Evolutionary conservation across 2,797 vertebrate species (phyloP).

Genomic region (Leptatherina wallacei): DNA sequence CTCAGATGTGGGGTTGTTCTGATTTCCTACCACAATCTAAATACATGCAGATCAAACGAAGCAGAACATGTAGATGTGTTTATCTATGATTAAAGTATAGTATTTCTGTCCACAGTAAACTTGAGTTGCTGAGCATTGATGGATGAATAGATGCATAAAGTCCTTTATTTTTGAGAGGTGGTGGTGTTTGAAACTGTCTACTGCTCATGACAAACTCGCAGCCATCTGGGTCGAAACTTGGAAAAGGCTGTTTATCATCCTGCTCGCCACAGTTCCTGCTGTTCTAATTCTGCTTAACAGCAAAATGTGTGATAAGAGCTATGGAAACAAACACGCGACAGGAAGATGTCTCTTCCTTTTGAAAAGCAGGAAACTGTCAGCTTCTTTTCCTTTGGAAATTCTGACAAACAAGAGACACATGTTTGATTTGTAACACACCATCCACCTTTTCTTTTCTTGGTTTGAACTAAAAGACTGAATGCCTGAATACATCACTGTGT

Average conservation of each 20-base stretch:
- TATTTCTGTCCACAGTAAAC: neutral
- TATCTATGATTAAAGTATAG: neutral
- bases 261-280: slow-evolving; percentile 62
- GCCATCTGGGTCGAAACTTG: slow-evolving; percentile 77
- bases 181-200: slow-evolving; percentile 43
- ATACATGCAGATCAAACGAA: slow-evolving; percentile 4
- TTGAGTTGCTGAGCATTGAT: neutral
- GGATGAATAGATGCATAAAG: slow-evolving; percentile 3
- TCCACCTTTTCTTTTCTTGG: slow-evolving; percentile 3
- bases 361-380: slow-evolving; percentile 35
- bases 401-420: slow-evolving; percentile 18
- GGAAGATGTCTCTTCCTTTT: slow-evolving; percentile 53
- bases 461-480: slow-evolving; percentile 4
- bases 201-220: slow-evolving; percentile 62
- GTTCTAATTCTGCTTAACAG: slow-evolving; percentile 59
- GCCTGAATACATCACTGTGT: neutral
- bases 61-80: neutral
- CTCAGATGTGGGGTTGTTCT: neutral
- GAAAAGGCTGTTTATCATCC: slow-evolving; percentile 57
- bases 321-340: slow-evolving; percentile 36
- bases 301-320: slow-evolving; percentile 46
- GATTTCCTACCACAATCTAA: slow-evolving; percentile 4
- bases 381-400: slow-evolving; percentile 40
- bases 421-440: slow-evolving; percentile 24
- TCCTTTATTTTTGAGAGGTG: slow-evolving; percentile 39